Percentiles rank a stretch among this genome's conserved stretches.
phyloP scores from a whole-genome alignment of 2,888 invertebrate genomes.

The Petrophora chlorosata region DNA sequence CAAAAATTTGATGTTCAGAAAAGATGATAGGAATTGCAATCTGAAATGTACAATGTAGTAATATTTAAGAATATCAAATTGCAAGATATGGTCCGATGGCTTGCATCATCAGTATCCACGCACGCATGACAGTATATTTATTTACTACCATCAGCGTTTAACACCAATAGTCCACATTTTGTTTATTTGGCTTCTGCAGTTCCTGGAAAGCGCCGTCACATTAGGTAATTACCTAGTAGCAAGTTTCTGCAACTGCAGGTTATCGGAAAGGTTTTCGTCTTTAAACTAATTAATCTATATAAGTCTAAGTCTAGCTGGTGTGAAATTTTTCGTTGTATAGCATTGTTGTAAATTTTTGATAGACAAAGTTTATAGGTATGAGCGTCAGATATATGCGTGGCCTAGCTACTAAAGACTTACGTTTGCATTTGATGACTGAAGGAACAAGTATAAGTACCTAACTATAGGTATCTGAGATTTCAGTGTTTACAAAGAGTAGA shows the following conservation, averaged over 20 bases:
- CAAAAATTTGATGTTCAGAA: too few species aligned
- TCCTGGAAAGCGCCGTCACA: slow-evolving; percentile 60
- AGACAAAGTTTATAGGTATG: too few species aligned
- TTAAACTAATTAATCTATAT: too few species aligned
- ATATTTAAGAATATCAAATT: slow-evolving; percentile 25
- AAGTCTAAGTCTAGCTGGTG: neutral
- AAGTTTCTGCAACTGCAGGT: slow-evolving; percentile 24
- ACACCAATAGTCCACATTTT: slow-evolving; percentile 42
- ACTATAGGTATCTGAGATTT: too few species aligned
- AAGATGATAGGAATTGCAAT: neutral
- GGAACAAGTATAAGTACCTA: too few species aligned
- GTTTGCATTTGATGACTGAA: too few species aligned
- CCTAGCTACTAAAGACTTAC: too few species aligned
- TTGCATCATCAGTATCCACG: slow-evolving; percentile 54
- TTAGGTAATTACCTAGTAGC: slow-evolving; percentile 33
- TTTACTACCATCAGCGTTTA: slow-evolving; percentile 55
- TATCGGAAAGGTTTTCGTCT: too few species aligned
- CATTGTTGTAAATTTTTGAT: too few species aligned
- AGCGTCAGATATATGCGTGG: too few species aligned
- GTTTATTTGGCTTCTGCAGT: slow-evolving; percentile 60
- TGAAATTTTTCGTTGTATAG: too few species aligned
- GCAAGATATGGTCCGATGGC: slow-evolving; percentile 48
- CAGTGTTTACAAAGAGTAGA: too few species aligned
- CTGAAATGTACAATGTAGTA: neutral
- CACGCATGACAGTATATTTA: slow-evolving; percentile 42